Conservation (phyloP, 2,113 vertebrate species). For the Stigmatopora argus region DNA sequence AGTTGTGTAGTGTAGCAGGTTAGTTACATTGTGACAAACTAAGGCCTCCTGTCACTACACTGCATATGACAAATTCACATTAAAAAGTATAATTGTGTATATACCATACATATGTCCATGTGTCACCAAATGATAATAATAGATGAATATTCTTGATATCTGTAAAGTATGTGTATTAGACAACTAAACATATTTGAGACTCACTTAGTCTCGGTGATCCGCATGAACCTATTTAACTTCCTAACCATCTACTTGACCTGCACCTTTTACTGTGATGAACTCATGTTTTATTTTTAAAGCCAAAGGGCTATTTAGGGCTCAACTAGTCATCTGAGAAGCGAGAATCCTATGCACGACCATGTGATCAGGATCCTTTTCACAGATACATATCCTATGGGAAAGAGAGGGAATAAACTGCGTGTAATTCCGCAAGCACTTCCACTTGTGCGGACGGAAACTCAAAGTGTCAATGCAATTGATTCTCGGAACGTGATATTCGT, state of each 20-base stretch:
- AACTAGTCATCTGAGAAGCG: slow-evolving; percentile 60
- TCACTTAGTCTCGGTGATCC: slow-evolving; percentile 4
- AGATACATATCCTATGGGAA: slow-evolving; percentile 50
- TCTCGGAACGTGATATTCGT: slow-evolving; percentile 31
- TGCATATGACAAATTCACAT: background rate
- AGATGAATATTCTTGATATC: background rate
- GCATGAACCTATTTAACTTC: slow-evolving; percentile 32
- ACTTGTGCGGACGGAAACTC: slow-evolving; percentile 21
- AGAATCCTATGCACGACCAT: slow-evolving; percentile 65
- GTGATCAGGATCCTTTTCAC: slow-evolving; percentile 64
- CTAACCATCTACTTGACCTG: slow-evolving; percentile 15
- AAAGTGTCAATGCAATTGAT: slow-evolving; percentile 25
- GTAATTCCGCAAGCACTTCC: slow-evolving; percentile 50
- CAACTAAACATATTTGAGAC: slow-evolving; percentile 3
- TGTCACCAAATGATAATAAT: background rate
- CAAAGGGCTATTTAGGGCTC: slow-evolving; percentile 61
- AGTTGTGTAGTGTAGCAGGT: background rate
- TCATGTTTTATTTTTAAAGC: slow-evolving; percentile 63
- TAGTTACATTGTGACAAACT: background rate
- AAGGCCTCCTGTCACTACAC: background rate
- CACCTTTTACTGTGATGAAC: slow-evolving; percentile 59
- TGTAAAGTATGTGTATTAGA: background rate
- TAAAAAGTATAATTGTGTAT: no score
- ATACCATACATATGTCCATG: no score
- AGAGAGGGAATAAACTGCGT: slow-evolving; percentile 14